These are phyloP conservation scores for Tenualosa thibaudeaui DNA, from an alignment of 2,797 vertebrate species.

Conservation along the genomic window DNA sequence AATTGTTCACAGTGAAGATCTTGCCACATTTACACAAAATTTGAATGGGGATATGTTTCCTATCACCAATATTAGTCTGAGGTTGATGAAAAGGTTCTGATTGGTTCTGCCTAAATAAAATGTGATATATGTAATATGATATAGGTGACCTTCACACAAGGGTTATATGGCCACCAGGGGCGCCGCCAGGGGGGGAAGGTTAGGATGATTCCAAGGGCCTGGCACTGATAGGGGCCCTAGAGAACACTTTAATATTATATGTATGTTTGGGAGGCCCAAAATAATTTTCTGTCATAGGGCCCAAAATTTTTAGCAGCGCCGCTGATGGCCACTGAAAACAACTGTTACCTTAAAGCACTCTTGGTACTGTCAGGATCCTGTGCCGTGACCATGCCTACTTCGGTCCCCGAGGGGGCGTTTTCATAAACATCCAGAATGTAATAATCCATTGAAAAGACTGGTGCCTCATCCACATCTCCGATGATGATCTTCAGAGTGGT, in stretches of 20 bases:
- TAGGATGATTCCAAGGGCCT: too few relatives aligned
- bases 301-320: too few relatives aligned
- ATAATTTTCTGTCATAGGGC: too few relatives aligned
- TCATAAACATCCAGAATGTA: constrained; percentile 91
- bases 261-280: too few relatives aligned
- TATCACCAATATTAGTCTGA: background rate
- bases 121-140: background rate
- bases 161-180: too few relatives aligned
- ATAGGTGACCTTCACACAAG: too few relatives aligned
- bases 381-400: constrained; percentile 83
- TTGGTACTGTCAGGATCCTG: constrained; percentile 87
- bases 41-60: background rate
- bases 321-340: too few relatives aligned
- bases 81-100: background rate
- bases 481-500: constrained; percentile 88
- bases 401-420: constrained; percentile 79
- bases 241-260: too few relatives aligned
- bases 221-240: too few relatives aligned
- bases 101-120: background rate
- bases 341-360: constrained; percentile 81
- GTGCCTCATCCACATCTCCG: constrained; percentile 89
- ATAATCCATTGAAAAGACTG: constrained; percentile 84
- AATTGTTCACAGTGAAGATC: too few relatives aligned
- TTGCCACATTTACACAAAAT: background rate
- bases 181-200: too few relatives aligned